Evolutionary conservation across 2,888 invertebrate species (phyloP).

Genomic region (Crematogaster levior): DNA sequence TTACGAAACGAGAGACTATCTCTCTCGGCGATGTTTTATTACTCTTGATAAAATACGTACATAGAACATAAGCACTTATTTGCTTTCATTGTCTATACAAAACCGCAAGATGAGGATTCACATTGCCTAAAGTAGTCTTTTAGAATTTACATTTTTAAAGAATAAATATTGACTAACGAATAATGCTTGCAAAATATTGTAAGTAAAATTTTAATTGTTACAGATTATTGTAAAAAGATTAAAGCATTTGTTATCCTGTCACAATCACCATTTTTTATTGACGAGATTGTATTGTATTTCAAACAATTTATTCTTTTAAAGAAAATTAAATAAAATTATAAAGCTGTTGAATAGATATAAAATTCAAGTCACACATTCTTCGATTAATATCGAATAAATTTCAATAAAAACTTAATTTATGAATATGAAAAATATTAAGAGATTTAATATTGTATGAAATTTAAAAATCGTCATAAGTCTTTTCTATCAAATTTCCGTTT

Average conservation of each 20-base stretch:
- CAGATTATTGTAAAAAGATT: not conserved
- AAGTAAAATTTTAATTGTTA: constrained; percentile 2
- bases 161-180: constrained; percentile 48
- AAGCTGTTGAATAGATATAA: not conserved
- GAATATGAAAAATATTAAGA: not conserved
- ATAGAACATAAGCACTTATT: constrained; percentile 42
- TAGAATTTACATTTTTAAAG: constrained; percentile 51
- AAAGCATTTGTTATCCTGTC: not conserved
- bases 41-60: constrained; percentile 54
- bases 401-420: constrained; percentile 2
- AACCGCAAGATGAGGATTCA: constrained; percentile 32
- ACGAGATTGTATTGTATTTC: constrained; percentile 1
- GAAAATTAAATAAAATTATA: constrained; percentile 8
- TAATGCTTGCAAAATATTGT: constrained; percentile 30
- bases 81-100: constrained; percentile 59
- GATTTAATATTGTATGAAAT: too few species aligned
- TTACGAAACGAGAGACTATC: constrained; percentile 54
- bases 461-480: too few species aligned
- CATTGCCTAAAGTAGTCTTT: constrained; percentile 55
- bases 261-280: not conserved
- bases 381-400: not conserved
- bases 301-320: not conserved
- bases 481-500: constrained; percentile 4
- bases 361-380: not conserved
- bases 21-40: constrained; percentile 55